Evolutionary conservation across 2,888 invertebrate species (phyloP), one percentile per base, ranked within the genome.

Genomic region (Parnassius apollo): DNA sequence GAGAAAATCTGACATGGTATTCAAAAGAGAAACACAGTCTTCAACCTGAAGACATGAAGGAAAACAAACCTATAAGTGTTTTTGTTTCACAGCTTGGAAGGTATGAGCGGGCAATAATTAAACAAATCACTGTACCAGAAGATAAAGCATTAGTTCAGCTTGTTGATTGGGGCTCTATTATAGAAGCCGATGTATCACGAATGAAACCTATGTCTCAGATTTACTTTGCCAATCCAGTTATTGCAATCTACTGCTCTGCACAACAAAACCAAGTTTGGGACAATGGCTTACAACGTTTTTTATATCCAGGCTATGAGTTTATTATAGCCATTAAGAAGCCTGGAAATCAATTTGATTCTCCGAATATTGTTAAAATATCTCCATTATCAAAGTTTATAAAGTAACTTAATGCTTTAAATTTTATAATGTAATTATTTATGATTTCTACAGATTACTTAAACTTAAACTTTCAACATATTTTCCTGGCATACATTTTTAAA

Each of bases 91-190:
- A 58, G 10, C 42, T 58, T 10, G 57, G 57, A n/a, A 71, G 66
- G 35, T 75, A 73, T 62, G 77, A 78, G 49, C 64, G 78, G 44
- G 77, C 69, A 2, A 13, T 73, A 9, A 66, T 78, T 25, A 74
- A 68, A 35, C 59, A 68, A 9, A 61, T 76, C 35, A 67, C 61
- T 3, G 45, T 66, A 0, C 62, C 65, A 2, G 65, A 66, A 1
- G 59, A 68, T 9, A 71, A 56, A 44, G 71, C 70, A 0, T 52
- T 66, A 4, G 69, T 76, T 4, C 71, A 71, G 4, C 62, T 76
- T 22, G 70, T 78, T 13, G 78, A 80, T 56, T 72, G 69, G 69
- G 78, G 79, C 2, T 71, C 62, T 18, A 59, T 61, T 10, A 54
- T 69, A 7, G 70, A 73, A 57, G 71, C 67, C 7, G 45, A 69